These are phyloP conservation scores for Lydus trimaculatus DNA, from an alignment of 2,888 invertebrate genomes.

Conservation along the genomic window DNA sequence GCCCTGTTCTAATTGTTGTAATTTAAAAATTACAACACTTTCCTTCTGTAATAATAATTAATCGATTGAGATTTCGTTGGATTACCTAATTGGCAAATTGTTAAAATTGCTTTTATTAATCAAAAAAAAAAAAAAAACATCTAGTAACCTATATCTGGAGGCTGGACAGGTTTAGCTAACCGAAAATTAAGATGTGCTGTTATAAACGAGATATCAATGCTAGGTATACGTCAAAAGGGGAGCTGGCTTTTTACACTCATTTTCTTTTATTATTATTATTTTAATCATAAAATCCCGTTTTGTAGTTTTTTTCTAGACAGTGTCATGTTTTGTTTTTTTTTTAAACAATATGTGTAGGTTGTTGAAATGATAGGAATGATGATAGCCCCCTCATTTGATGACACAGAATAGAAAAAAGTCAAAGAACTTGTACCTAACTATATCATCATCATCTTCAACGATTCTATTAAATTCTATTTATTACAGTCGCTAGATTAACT, in stretches of 20 bases:
- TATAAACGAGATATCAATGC: neutral
- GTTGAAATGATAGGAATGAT: neutral
- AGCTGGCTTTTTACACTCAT: neutral
- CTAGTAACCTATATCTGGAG: neutral
- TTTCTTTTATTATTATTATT: neutral
- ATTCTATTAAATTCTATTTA: neutral
- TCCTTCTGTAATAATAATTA: neutral
- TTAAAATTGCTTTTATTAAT: neutral
- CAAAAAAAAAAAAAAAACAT: too few relatives aligned
- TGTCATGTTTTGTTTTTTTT: neutral
- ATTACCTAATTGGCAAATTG: neutral
- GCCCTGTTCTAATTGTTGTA: neutral
- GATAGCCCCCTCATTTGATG: neutral
- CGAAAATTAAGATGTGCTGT: neutral
- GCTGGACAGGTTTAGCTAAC: neutral
- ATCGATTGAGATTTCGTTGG: neutral
- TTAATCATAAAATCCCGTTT: neutral
- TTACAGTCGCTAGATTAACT: neutral
- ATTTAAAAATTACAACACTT: neutral
- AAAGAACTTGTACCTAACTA: neutral
- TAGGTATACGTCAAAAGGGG: neutral
- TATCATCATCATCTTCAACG: neutral
- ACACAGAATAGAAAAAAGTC: conserved; percentile 1
- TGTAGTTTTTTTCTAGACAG: neutral
- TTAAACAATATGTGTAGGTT: neutral